Percentiles rank a stretch among this genome's conserved stretches.
These are phyloP conservation scores for Syngnathus acus DNA, from an alignment of 2,797 vertebrate species.

Conservation along the genomic window DNA sequence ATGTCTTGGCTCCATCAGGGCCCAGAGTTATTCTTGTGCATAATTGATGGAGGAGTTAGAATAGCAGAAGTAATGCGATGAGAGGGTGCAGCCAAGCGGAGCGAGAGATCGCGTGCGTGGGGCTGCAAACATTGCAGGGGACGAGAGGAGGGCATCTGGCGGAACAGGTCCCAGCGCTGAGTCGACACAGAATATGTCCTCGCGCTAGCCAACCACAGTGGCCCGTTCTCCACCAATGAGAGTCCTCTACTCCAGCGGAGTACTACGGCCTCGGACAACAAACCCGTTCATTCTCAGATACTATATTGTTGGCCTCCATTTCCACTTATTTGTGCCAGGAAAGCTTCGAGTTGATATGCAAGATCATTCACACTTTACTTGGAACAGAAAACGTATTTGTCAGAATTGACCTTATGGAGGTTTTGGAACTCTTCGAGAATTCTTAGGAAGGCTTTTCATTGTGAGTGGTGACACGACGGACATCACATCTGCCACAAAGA, in stretches of 20 bases:
- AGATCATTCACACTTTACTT: conserved; percentile 19
- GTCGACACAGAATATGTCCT: conserved; percentile 49
- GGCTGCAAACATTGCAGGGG: conserved; percentile 70
- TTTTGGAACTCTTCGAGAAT: conserved; percentile 11
- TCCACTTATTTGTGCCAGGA: conserved; percentile 4
- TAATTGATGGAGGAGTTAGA: conserved; percentile 99
- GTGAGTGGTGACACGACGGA: conserved; percentile 37
- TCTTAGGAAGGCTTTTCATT: conserved; percentile 4
- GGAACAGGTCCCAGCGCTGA: conserved; percentile 59
- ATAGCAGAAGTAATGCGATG: conserved; percentile 95
- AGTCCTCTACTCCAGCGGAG: conserved; percentile 26
- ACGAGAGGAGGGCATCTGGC: conserved; percentile 69
- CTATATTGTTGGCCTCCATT: conserved; percentile 1
- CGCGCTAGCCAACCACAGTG: conserved; percentile 47
- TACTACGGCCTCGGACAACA: conserved; percentile 44
- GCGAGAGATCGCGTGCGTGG: conserved; percentile 70
- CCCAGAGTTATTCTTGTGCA: conserved; percentile 98
- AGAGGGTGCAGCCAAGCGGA: conserved; percentile 76
- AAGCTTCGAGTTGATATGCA: conserved; percentile 8
- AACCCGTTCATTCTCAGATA: conserved; percentile 1
- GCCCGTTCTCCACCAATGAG: conserved; percentile 44
- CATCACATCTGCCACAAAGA: conserved; percentile 65
- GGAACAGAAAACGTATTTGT: not conserved
- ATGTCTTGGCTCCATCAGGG: conserved; percentile 81
- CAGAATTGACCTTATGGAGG: not conserved